Base-by-base conservation (phyloP, 53 echinoderm and acorn worm species). In the Paelopatides confundens region DNA sequence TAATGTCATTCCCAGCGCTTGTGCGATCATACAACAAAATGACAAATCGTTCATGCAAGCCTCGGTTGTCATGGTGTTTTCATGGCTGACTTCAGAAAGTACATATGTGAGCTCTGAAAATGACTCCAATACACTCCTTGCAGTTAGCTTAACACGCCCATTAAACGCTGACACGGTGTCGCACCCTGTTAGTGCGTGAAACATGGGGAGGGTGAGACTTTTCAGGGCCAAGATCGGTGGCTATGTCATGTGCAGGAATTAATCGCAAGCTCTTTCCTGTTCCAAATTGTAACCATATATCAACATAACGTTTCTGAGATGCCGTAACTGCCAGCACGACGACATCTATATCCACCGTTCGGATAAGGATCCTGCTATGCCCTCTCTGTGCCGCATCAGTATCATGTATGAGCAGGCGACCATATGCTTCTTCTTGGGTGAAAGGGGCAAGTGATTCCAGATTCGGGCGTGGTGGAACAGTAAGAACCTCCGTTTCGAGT, bases 21-120 rank as follows among this genome's bases (percentile, higher is more conserved):
- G 87, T 90, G 40, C 84, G 52, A 48, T 79, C 83, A 82, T 82
- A 87, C n/a, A 90, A 47, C 46, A 90, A 67, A 54, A 93, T 71
- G 38, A 77, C 76, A 58, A 87, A 87, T 29, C 78, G 23, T 69
- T 27, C 46, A 71, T 29, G 65, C 63, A 65, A 31, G 66, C 87
- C 38, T 91, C 63, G 62, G 91, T 76, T 82, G 87, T 77, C 39
- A 77, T 81, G 31, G 48, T 36, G 76, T 81, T 65, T 87, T 87
- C 87, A 66, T 65, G 31, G 17, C 78, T 66, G 47, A 91, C 66
- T 63, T 58, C 66, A 65, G 38, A 50, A 37, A 87, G 87, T 63
- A 66, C 87, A 64, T 87, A 69, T 13, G 31, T 81, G n/a, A 87
- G 49, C 58, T 87, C 78, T 66, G 87, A 69, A 47, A 85, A 69